Evolutionary conservation across 2,797 vertebrate species (phyloP), one percentile per base, ranked within the genome.

Genomic region (Macrochelys suwanniensis): DNA sequence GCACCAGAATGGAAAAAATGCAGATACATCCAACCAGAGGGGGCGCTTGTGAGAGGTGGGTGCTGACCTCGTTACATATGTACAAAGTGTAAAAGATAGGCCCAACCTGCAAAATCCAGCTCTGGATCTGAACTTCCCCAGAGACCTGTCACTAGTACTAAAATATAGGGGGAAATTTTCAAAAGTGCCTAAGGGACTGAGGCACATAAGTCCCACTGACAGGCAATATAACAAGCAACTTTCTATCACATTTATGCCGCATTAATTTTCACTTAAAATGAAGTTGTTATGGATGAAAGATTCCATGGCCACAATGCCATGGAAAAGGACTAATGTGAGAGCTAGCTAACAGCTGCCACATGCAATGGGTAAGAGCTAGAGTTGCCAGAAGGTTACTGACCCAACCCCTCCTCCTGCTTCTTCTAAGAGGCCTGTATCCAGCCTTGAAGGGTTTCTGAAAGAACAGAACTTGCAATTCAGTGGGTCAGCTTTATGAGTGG

Each of bases 361-460:
- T 85, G 19, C 54, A 79, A 92, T 51, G 82, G 33, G 81, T 93
- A 49, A 92, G 86, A 85, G 15, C 3, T 68, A n/a, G 8, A 74
- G 65, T 31, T 82, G 89, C n/a, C 49, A 26, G 17, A n/a, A 65
- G 79, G 61, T 84, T 2, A 5, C 68, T 51, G 86, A 82, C 21
- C 57, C 83, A 26, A 42, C 12, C 25, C 77, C 8, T 56, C 33
- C 56, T 13, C 89, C 54, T 51, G 85, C 78, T 88, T 84, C 80
- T 90, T 88, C 19, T 85, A 47, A 57, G 0, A 0, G 84, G 53
- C 59, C 61, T 42, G 65, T 78, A 56, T 54, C 80, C 83, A 90
- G 84, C 54, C 21, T 94, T 68, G 91, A 87, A 31, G 65, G 59
- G 82, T 81, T 89, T 91, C 85, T 82, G 86, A 94, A 82, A 89